phyloP scores from a whole-genome alignment of 2,113 vertebrate species.

The Ammospiza nelsoni region DNA sequence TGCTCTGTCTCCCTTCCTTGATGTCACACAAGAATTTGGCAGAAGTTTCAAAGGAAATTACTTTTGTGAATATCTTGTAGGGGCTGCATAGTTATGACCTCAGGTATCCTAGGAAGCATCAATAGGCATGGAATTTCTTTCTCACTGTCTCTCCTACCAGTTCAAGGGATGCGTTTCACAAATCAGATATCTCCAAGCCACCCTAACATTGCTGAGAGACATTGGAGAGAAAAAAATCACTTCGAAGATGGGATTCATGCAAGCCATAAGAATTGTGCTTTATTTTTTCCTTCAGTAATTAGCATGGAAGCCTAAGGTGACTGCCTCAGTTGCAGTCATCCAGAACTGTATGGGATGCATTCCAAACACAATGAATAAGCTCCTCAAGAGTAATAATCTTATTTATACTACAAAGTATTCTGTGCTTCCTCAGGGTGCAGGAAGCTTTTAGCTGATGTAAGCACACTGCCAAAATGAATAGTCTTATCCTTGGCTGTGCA shows the following conservation, averaged over 20 bases:
- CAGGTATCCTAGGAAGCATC: neutral
- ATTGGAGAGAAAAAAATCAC: neutral
- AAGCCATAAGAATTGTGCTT: neutral
- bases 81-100: neutral
- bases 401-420: conserved; percentile 9
- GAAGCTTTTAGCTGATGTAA: neutral
- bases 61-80: neutral
- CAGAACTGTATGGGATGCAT: neutral
- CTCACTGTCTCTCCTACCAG: neutral
- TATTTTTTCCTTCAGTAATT: neutral
- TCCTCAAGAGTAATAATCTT: conserved; percentile 1
- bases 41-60: neutral
- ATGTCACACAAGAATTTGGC: neutral
- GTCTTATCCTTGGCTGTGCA: neutral
- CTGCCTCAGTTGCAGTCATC: neutral
- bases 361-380: neutral
- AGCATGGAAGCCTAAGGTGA: neutral
- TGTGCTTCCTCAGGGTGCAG: neutral
- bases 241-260: neutral
- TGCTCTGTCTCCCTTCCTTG: neutral
- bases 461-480: neutral
- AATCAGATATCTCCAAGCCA: neutral
- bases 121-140: neutral
- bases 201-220: neutral
- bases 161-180: neutral